Evolutionary conservation across 2,113 vertebrate species (phyloP).

Genomic region (Gymnarchus niloticus): DNA sequence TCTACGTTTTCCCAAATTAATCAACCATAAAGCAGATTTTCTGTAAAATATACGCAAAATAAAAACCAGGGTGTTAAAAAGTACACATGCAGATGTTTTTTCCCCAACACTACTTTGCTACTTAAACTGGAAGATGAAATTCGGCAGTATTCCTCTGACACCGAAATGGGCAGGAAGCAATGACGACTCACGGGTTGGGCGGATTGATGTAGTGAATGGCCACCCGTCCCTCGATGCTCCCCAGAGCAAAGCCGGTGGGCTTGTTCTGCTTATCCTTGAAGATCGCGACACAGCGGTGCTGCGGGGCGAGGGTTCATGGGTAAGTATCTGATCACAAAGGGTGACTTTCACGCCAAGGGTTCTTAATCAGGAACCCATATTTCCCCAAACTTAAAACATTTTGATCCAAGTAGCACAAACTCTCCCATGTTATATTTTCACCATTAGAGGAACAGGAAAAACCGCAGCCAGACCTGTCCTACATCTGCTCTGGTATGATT

Average conservation of each 20-base stretch:
- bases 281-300: conserved; percentile 98
- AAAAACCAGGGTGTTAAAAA: background rate
- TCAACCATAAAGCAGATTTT: background rate
- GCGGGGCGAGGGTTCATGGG: background rate
- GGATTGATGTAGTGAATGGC: conserved; percentile 98
- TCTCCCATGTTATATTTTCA: background rate
- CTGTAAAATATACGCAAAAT: background rate
- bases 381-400: background rate
- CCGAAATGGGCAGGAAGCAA: background rate
- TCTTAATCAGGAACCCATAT: background rate
- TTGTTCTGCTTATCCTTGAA: conserved; percentile 99
- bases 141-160: background rate
- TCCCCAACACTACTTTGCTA: background rate
- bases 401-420: background rate
- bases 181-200: conserved; percentile 86
- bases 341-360: background rate
- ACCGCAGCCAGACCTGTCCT: background rate
- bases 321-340: background rate
- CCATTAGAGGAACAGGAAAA: background rate
- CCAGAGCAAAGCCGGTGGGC: conserved; percentile 94
- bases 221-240: conserved; percentile 94
- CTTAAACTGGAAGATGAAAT: background rate
- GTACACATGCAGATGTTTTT: background rate
- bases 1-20: background rate
- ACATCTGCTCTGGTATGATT: background rate